Evolutionary conservation across 2,797 vertebrate species (phyloP).

Genomic region (Merluccius polli): DNA sequence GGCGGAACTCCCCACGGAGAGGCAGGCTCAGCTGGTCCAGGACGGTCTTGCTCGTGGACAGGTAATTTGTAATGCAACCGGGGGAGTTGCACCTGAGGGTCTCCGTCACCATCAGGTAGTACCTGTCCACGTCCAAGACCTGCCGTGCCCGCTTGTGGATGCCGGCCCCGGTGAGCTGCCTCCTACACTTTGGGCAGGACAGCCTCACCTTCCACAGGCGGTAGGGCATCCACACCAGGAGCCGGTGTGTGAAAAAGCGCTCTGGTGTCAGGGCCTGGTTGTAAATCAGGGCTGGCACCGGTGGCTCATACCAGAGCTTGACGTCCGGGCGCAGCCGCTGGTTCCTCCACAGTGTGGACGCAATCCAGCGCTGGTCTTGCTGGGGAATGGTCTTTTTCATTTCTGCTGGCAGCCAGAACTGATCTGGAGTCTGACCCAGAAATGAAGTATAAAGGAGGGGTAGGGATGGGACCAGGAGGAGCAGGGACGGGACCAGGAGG

Average conservation of each 20-base stretch:
- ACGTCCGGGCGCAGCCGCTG: not conserved
- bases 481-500: too few relatives aligned
- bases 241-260: not conserved
- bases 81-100: too few relatives aligned
- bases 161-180: not conserved
- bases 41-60: too few relatives aligned
- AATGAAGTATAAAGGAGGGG: too few relatives aligned
- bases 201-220: not conserved
- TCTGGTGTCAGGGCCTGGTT: not conserved
- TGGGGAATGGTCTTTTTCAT: not conserved
- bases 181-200: not conserved
- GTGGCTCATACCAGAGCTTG: not conserved
- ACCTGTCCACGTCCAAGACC: not conserved
- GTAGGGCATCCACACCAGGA: not conserved
- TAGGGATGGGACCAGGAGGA: too few relatives aligned
- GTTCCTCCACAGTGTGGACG: not conserved
- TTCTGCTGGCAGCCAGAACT: too few relatives aligned
- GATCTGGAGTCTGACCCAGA: too few relatives aligned
- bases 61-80: too few relatives aligned
- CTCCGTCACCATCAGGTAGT: too few relatives aligned
- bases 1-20: too few relatives aligned
- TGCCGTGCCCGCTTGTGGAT: not conserved
- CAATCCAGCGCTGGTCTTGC: not conserved
- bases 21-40: too few relatives aligned
- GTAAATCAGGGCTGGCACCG: too few relatives aligned